These are phyloP conservation scores for Saxidomus purpurata DNA, from an alignment of 1,140 invertebrate genomes.

Conservation along the genomic window DNA sequence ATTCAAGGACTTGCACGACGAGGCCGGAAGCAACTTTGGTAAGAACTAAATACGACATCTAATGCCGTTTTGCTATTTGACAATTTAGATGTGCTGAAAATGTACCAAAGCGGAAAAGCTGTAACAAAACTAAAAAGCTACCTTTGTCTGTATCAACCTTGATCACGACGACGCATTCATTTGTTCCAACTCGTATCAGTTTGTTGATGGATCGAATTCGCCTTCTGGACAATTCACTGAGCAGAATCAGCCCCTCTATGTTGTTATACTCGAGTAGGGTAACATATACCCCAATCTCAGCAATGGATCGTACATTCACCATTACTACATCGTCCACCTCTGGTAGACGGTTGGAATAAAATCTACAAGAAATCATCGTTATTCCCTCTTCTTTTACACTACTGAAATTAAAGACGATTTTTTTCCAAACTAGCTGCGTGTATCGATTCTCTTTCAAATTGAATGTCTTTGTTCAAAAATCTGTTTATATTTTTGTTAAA, in stretches of 20 bases:
- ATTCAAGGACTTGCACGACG: no score
- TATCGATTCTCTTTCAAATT: no score
- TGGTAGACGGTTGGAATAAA: constrained; percentile 99
- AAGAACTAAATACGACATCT: no score
- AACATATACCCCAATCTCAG: constrained; percentile 99
- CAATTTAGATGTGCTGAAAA: no score
- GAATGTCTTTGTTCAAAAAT: no score
- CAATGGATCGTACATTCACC: constrained; percentile 99
- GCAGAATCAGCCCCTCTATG: constrained; percentile 95
- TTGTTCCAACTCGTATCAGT: constrained; percentile 99
- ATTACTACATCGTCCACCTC: constrained; percentile 99
- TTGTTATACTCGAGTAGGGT: constrained; percentile 99
- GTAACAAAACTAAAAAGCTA: no score
- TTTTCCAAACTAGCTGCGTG: no score
- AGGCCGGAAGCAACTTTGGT: no score
- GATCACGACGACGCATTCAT: constrained; percentile 99
- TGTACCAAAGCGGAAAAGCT: no score
- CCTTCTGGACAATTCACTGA: constrained; percentile 98
- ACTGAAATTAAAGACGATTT: no score
- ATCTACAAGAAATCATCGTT: constrained; percentile 98
- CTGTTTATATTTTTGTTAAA: no score
- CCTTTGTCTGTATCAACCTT: constrained; percentile 99
- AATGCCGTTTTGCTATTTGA: no score
- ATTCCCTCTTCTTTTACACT: constrained; percentile 40
- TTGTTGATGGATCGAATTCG: constrained; percentile 99